A percentile compares a stretch with the other conserved stretches of the same genome.
Conservation (phyloP, 1,140 invertebrate genomes). For the Augochlora pura region DNA sequence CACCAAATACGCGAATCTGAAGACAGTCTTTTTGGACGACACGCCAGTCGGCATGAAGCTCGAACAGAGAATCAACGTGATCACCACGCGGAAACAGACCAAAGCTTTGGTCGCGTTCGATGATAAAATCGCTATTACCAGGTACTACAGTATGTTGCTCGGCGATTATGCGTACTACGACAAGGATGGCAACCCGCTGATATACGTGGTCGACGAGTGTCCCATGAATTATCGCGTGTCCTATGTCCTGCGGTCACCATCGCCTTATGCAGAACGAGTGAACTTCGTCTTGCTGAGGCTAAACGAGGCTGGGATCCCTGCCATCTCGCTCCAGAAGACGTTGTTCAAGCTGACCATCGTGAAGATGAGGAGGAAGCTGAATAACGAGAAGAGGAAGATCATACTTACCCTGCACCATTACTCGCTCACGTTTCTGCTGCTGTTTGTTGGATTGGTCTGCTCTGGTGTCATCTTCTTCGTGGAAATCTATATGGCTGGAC, state of each 20-base stretch:
- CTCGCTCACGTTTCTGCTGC: conserved; percentile 54
- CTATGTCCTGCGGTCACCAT: conserved; percentile 47
- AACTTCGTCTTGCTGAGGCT: conserved; percentile 53
- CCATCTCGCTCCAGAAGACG: conserved; percentile 54
- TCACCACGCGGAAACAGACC: conserved; percentile 9
- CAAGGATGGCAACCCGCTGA: conserved; percentile 44
- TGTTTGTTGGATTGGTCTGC: conserved; percentile 45
- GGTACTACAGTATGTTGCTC: conserved; percentile 33
- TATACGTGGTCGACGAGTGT: conserved; percentile 66
- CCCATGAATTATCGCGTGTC: conserved; percentile 55
- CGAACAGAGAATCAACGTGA: conserved; percentile 1
- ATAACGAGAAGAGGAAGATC: conserved; percentile 1
- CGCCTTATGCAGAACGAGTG: conserved; percentile 61
- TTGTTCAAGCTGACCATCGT: not conserved
- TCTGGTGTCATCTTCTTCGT: conserved; percentile 47
- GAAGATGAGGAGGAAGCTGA: conserved; percentile 10
- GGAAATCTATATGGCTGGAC: conserved; percentile 46
- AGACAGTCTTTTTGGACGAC: conserved; percentile 46
- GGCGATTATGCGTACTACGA: conserved; percentile 53
- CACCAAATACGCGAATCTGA: conserved; percentile 67
- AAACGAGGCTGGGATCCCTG: conserved; percentile 52
- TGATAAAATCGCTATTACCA: conserved; percentile 21
- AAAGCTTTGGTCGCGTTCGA: conserved; percentile 25
- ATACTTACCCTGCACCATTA: conserved; percentile 61
- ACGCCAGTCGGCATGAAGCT: conserved; percentile 26